These are phyloP conservation scores for Cavia porcellus DNA, from an alignment of 2,113 vertebrate genomes.

Conservation along the genomic window DNA sequence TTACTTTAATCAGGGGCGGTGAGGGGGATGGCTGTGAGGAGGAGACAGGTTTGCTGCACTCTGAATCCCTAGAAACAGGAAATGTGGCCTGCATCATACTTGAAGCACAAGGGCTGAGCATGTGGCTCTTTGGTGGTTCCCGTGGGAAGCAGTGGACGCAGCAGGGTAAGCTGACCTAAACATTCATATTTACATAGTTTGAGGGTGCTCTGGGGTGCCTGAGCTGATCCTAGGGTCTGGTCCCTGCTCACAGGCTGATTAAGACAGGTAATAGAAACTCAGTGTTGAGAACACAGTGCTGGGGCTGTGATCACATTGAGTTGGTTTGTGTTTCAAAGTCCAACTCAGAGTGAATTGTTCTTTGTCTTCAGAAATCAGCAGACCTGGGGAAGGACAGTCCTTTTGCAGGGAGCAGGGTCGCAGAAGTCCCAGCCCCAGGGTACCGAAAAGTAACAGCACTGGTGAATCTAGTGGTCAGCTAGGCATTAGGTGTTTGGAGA, in stretches of 20 bases:
- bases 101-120: neutral
- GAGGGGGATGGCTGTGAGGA: neutral
- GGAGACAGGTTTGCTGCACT: neutral
- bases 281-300: neutral
- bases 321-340: neutral
- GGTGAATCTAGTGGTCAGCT: neutral
- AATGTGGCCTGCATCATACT: fast-evolving
- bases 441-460: neutral
- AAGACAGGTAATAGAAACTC: neutral
- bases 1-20: too few species aligned
- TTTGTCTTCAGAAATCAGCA: neutral
- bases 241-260: neutral
- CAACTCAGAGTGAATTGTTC: neutral
- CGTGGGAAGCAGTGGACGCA: neutral
- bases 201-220: neutral
- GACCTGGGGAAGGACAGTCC: neutral
- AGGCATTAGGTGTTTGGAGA: neutral
- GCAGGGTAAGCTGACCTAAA: neutral
- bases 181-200: neutral
- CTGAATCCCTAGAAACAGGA: neutral
- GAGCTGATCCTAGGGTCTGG: neutral
- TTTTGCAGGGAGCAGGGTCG: neutral
- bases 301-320: neutral
- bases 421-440: neutral
- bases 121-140: neutral